Conservation (phyloP, 2,113 vertebrate species). For the Physeter macrocephalus region DNA sequence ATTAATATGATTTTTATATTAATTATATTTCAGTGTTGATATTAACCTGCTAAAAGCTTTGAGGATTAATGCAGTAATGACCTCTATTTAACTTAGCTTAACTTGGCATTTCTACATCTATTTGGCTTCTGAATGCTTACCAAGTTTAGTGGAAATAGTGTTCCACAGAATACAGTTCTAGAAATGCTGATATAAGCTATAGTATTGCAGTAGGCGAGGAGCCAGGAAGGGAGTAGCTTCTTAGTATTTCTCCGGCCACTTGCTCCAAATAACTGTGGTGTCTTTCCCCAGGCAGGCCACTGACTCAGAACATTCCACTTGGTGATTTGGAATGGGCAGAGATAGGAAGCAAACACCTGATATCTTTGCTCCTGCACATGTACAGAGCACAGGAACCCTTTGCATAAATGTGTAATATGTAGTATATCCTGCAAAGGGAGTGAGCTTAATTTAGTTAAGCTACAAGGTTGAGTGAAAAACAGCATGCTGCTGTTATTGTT, state of each 20-base stretch:
- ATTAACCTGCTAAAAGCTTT: neutral
- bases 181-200: neutral
- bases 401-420: neutral
- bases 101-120: neutral
- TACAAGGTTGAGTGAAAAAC: conserved; percentile 37
- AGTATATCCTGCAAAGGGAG: conserved; percentile 17
- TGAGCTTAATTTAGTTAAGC: conserved; percentile 32
- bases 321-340: neutral
- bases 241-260: neutral
- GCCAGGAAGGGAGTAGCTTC: neutral
- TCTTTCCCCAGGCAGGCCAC: neutral
- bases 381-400: neutral
- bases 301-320: neutral
- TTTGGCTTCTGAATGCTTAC: neutral
- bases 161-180: neutral
- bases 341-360: neutral
- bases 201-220: neutral
- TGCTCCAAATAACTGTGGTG: neutral
- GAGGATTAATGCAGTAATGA: neutral
- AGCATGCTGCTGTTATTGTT: neutral
- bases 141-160: neutral
- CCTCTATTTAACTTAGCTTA: neutral
- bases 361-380: neutral
- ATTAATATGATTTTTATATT: neutral
- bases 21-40: neutral